Base-by-base conservation (phyloP, 2,888 invertebrate species). In the Cenopis cana region DNA sequence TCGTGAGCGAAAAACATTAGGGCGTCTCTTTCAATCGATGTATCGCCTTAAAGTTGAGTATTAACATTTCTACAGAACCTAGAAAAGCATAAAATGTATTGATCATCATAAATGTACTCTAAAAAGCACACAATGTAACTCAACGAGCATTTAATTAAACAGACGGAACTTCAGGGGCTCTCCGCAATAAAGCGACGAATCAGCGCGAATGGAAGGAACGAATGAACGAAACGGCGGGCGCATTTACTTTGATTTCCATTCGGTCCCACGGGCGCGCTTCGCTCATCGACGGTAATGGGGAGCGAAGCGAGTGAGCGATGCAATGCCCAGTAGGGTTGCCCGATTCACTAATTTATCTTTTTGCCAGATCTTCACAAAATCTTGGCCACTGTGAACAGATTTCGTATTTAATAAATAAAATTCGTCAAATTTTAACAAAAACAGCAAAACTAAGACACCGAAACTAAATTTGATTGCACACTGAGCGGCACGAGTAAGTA, bases 241-340 rank as follows among this genome's bases (percentile, higher is more conserved):
- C 65, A 59, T 71, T 71, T 71, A 54, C 67, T 60, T 61, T 66
- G 66, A 71, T 71, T 71, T 61, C 69, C 69, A 56, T 71, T 71
- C 67, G 71, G 66, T 71, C 71, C 71, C 71, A 67, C 66, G 71
- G 61, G 70, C 60, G 62, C 62, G n/a, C 17, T 55, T 36, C 55
- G 61, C 59, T 66, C 65, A 59, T 70, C 59, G 65, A n/a, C 54
- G n/a, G 65, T 65, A 70, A 70, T 70, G 65, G 65, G 41, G 59
- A 41, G 67, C n/a, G 66, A 52, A 49, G 70, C 12, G 59, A 60
- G 70, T 24, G 59, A 59, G 50, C 11, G 67, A 56, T 57, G 61
- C 46, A 20, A 18, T 50, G n/a, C 55, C 55, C n/a, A 18, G 9
- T 33, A 54, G 64, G 64, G 64, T 17, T 64, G 64, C 52, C 38